These are phyloP conservation scores for Gymnobelideus leadbeateri DNA, from an alignment of 2,113 vertebrate species.

Conservation along the genomic window DNA sequence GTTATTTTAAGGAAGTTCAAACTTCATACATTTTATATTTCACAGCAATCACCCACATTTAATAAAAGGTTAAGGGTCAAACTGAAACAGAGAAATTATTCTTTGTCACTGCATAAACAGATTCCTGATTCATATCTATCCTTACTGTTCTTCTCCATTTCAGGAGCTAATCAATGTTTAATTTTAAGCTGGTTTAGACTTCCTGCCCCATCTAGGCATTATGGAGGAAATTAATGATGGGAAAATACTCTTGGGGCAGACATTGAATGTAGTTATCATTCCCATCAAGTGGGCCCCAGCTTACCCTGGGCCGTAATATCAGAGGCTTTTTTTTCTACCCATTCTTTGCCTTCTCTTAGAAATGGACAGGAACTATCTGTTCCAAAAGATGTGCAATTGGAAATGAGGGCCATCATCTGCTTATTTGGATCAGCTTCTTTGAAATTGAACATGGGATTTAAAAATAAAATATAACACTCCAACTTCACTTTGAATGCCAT, in stretches of 20 bases:
- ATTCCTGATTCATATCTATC: neutral
- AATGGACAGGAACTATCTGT: neutral
- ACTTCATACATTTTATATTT: neutral
- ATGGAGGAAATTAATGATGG: neutral
- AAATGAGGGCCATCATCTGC: constrained; percentile 2
- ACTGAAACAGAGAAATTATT: neutral
- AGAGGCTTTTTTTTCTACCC: neutral
- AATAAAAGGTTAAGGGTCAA: neutral
- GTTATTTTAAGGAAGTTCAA: neutral
- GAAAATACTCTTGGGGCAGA: neutral
- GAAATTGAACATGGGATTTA: neutral
- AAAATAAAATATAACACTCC: neutral
- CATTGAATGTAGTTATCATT: neutral
- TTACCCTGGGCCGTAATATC: neutral
- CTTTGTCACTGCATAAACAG: neutral
- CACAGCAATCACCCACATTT: neutral
- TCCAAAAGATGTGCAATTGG: constrained; percentile 4
- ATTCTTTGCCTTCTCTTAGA: neutral
- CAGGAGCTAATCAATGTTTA: neutral
- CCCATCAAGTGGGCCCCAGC: neutral
- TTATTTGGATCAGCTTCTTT: neutral
- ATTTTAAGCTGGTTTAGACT: neutral
- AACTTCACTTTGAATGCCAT: constrained; percentile 17
- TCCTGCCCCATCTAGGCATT: neutral
- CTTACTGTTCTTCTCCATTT: neutral